Evolutionary conservation across 53 echinoderm and acorn worm species (phyloP), one percentile per base, ranked within the genome.

Genomic region (Luidia sarsii): DNA sequence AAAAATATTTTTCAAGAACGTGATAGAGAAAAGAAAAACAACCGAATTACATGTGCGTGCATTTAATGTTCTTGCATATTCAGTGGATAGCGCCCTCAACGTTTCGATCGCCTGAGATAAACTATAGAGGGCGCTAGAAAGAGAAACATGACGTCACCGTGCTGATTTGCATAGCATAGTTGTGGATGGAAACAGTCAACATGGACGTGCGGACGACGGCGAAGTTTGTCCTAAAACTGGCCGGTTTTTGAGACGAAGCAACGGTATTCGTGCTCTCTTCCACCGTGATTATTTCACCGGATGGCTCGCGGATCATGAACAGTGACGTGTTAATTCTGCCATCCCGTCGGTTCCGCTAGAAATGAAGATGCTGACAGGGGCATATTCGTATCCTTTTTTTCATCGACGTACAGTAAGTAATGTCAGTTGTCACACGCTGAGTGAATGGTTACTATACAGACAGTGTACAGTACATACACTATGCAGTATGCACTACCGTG

Each of bases 371-470:
- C 79, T 91, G 87, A 79, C 83, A 38, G 90, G 93, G 81, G 61
- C 79, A 53, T 93, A 93, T 71, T 90, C 93, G 93, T 93, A 93
- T 93, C 93, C 93, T 93, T 90, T 89, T 83, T 79, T n/a, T 64
- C 5, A 27, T 9, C 16, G 1, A 31, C 46, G 21, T 27, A 30
- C 0, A 16, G 22, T 63, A 33, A 63, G 8, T 57, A 23, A 27
- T 31, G 53, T 24, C 21, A 68, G 2, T n/a, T 67, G 82, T 88
- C 88, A 71, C 82, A 82, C 35, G 82, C 68, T 33, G 32, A 9
- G 54, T 46, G 7, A 33, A 30, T 13, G 41, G n/a, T n/a, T n/a
- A n/a, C n/a, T n/a, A n/a, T n/a, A n/a, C n/a, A n/a, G n/a, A n/a
- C n/a, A n/a, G n/a, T n/a, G n/a, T n/a, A n/a, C n/a, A n/a, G n/a